phyloP scores from a whole-genome alignment of 1,140 invertebrate species.

The Drosophila ambigua region DNA sequence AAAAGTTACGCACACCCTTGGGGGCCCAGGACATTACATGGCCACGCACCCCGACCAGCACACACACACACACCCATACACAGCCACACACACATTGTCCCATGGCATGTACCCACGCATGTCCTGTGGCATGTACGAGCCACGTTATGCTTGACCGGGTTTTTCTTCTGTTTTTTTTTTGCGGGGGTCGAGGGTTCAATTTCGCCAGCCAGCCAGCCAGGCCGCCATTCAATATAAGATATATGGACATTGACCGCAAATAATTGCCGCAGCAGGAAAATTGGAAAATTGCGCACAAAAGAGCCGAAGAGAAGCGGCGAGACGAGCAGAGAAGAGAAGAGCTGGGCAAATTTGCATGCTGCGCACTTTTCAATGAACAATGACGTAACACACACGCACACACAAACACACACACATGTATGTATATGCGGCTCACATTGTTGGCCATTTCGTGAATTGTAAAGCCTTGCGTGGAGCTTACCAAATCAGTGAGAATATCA shows the following conservation, averaged over 20 bases:
- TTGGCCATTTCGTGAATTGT: conserved; percentile 43
- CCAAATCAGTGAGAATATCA: conserved; percentile 46
- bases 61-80: neutral
- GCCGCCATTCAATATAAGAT: conserved; percentile 62
- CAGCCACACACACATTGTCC: neutral
- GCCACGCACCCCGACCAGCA: conserved; percentile 3
- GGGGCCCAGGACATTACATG: conserved; percentile 66
- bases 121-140: conserved; percentile 39
- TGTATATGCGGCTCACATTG: conserved; percentile 24
- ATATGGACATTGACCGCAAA: conserved; percentile 73
- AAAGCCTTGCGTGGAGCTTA: conserved; percentile 36
- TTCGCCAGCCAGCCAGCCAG: neutral
- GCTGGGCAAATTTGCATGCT: conserved; percentile 65
- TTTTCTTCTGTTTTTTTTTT: conserved; percentile 34
- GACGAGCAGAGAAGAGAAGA: neutral
- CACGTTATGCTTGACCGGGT: conserved; percentile 65
- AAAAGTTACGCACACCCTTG: conserved; percentile 82
- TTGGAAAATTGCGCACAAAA: conserved; percentile 63
- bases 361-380: conserved; percentile 78
- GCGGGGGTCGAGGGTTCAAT: conserved; percentile 5
- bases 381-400: conserved; percentile 58
- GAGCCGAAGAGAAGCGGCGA: neutral
- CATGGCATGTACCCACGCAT: neutral
- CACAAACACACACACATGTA: neutral
- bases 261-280: conserved; percentile 65